Evolutionary conservation across 2,797 vertebrate species (phyloP).

Genomic region (Etheostoma perlongum): DNA sequence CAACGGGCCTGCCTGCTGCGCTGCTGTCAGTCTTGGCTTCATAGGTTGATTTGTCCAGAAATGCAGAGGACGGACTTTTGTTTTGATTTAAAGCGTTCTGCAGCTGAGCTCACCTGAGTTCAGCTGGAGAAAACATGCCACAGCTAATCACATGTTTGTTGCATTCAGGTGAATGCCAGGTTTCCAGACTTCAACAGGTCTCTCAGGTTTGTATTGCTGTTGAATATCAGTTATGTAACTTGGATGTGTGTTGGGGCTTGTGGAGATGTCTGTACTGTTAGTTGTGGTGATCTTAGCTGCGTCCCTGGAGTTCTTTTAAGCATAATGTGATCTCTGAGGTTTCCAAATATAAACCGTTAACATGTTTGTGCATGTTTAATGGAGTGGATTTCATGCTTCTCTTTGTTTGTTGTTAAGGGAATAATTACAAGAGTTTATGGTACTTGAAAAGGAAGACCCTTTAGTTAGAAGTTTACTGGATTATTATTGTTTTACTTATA

Average conservation of each 20-base stretch:
- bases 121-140: conserved; percentile 70
- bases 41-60: conserved; percentile 53
- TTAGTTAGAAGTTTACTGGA: neutral
- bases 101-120: conserved; percentile 39
- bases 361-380: conserved; percentile 36
- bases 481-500: neutral
- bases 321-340: conserved; percentile 17
- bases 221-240: conserved; percentile 47
- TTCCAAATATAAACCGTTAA: conserved; percentile 14
- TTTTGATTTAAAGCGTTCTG: conserved; percentile 42
- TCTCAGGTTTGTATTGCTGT: conserved; percentile 70
- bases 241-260: conserved; percentile 34
- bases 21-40: conserved; percentile 37
- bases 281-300: conserved; percentile 11
- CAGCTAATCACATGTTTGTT: conserved; percentile 60
- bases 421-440: conserved; percentile 8
- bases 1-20: conserved; percentile 17
- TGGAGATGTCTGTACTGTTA: conserved; percentile 21
- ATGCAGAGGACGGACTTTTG: conserved; percentile 58
- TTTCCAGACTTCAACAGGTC: conserved; percentile 64
- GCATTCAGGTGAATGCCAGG: conserved; percentile 61
- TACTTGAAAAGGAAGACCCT: conserved; percentile 3
- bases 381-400: conserved; percentile 18
- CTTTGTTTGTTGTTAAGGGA: conserved; percentile 21
- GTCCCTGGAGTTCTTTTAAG: conserved; percentile 18